Base-by-base conservation (phyloP, 2,113 vertebrate species). In the Suricata suricatta region DNA sequence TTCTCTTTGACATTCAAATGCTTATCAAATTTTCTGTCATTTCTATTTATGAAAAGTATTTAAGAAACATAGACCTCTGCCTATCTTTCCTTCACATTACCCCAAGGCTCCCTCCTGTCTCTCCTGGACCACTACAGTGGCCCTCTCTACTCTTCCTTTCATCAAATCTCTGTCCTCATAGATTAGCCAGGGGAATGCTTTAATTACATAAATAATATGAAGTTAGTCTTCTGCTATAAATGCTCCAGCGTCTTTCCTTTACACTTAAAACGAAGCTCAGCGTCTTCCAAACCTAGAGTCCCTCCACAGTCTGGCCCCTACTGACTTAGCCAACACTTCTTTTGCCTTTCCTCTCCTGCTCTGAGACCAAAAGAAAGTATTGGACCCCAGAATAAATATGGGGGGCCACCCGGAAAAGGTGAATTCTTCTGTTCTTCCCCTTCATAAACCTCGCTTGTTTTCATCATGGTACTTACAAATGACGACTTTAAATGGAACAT, bases 71-170 rank as follows among this genome's bases (percentile, higher is more conserved):
- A 31, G 68, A 14, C 17, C n/a, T 92, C 90, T 92, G 7, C 52
- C 16, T 16, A 0, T 50, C 21, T 35, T 38, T 47, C 54, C 15
- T n/a, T 15, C 15, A 23, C 2, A 3, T 5, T 47, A 31, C 29
- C 11, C 0, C 27, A 50, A 10, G 6, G 14, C 3, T 19, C 15
- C 12, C 7, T n/a, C 13, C 1, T 38, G 15, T 80, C 15, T 72
- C 16, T 90, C 44, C 10, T 47, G n/a, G n/a, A 17, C 29, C 10
- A 3, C 2, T 31, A 27, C 10, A 54, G 1, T 17, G 16, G 29
- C 6, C 25, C 29, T 12, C 72, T 50, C 27, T 57, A 33, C 19
- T 33, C 1, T 33, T 8, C 13, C 25, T 3, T n/a, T 79, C 31
- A 68, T 9, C 7, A 29, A 11, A 33, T 54, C 21, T 54, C 57